Percentiles rank a stretch among this genome's conserved stretches.
phyloP scores from a whole-genome alignment of 2,888 invertebrate genomes.

The Brachypalpus laphriformis region DNA sequence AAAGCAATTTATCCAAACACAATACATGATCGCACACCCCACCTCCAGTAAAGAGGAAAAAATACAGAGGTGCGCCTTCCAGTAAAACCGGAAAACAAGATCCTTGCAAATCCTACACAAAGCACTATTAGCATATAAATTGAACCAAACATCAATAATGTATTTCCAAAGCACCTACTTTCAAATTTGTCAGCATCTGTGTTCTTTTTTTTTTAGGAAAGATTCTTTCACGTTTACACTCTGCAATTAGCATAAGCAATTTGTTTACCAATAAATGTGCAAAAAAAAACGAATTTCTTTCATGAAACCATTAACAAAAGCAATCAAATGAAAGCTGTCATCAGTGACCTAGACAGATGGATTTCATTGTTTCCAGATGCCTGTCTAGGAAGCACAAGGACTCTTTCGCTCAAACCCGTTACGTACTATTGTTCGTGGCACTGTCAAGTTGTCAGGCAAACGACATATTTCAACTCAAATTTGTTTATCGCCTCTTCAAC shows the following conservation, averaged over 20 bases:
- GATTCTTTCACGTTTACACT: not conserved
- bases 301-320: not conserved
- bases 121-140: constrained; percentile 22
- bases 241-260: not conserved
- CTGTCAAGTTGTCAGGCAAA: not conserved
- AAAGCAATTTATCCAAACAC: too few relatives aligned
- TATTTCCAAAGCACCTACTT: not conserved
- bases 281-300: not conserved
- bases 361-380: not conserved
- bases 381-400: not conserved
- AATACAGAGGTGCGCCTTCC: too few relatives aligned
- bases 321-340: not conserved
- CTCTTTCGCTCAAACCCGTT: not conserved
- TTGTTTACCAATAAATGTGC: not conserved
- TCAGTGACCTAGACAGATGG: not conserved
- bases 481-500: not conserved
- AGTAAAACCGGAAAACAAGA: not conserved
- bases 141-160: constrained; percentile 3
- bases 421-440: not conserved
- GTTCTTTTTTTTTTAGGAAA: not conserved
- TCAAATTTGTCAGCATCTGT: not conserved
- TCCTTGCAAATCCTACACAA: not conserved
- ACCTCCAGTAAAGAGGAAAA: too few relatives aligned
- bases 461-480: not conserved
- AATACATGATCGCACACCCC: too few relatives aligned